Percentiles rank a stretch among this genome's conserved stretches.
Evolutionary conservation across 2,888 invertebrate species (phyloP).

Genomic region (Anorthoa munda): DNA sequence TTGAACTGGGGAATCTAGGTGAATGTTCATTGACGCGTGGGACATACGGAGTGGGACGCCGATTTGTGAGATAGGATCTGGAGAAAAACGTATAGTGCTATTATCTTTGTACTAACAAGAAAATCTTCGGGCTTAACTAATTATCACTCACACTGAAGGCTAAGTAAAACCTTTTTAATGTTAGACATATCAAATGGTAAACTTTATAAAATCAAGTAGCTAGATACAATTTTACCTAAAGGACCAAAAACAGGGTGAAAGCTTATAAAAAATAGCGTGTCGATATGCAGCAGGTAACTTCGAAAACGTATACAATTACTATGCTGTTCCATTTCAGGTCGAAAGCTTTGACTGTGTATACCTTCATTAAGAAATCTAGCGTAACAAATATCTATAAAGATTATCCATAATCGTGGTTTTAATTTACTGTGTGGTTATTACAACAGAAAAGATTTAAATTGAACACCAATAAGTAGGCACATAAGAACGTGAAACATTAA

Average conservation of each 20-base stretch:
- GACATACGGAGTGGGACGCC: slow-evolving; percentile 82
- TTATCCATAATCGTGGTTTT: slow-evolving; percentile 5
- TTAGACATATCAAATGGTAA: not conserved
- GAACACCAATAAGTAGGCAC: not conserved
- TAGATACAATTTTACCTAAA: not conserved
- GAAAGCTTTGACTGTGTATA: slow-evolving; percentile 19
- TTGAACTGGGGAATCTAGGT: slow-evolving; percentile 68
- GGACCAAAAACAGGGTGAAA: slow-evolving; percentile 19
- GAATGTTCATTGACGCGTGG: slow-evolving; percentile 83
- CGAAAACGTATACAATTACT: not conserved
- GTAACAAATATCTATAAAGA: slow-evolving; percentile 6
- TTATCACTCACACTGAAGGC: not conserved
- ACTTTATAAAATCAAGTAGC: not conserved
- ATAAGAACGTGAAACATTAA: not conserved
- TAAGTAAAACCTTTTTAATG: not conserved
- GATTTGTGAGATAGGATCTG: slow-evolving; percentile 73
- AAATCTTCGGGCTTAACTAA: slow-evolving; percentile 14
- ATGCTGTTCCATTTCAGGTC: not conserved
- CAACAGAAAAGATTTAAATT: not conserved
- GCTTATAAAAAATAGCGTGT: slow-evolving; percentile 30
- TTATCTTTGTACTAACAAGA: slow-evolving; percentile 20
- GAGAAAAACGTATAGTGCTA: slow-evolving; percentile 56
- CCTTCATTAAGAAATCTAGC: not conserved
- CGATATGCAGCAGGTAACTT: slow-evolving; percentile 17
- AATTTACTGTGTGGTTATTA: slow-evolving; percentile 13